Conservation (phyloP, 2,113 vertebrate species). For the Hyla sarda region DNA sequence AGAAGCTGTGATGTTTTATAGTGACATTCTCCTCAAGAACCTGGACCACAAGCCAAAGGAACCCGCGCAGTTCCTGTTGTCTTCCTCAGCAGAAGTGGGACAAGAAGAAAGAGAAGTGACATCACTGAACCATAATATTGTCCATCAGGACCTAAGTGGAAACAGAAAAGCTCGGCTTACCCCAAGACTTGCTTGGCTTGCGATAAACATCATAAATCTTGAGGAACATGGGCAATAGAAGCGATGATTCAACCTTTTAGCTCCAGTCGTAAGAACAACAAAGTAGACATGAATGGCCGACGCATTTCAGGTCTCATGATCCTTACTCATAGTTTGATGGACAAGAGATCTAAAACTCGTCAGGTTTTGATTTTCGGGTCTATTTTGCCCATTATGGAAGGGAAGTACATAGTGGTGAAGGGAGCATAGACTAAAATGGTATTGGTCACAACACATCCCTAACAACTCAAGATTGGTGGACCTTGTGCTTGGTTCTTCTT, state of each 20-base stretch:
- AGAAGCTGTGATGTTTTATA: neutral
- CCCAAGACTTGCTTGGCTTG: neutral
- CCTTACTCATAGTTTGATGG: neutral
- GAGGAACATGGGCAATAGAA: neutral
- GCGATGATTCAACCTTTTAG: neutral
- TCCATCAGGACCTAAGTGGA: neutral
- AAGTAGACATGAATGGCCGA: neutral
- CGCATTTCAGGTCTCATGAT: neutral
- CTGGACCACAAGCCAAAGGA: neutral
- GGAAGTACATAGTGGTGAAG: neutral
- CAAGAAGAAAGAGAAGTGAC: neutral
- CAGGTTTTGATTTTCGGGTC: neutral
- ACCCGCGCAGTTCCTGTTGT: neutral
- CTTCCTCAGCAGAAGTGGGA: neutral
- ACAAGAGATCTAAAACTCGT: neutral
- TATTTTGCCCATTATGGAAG: neutral
- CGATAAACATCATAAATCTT: neutral
- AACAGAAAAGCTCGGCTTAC: neutral
- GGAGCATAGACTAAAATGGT: neutral
- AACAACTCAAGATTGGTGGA: too few species aligned
- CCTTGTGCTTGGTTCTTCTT: neutral
- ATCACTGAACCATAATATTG: neutral
- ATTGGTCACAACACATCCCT: neutral
- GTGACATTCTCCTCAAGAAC: neutral
- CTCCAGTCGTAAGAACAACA: neutral